Conservation (phyloP, 2,888 invertebrate genomes). For the Mycalesis mineus region DNA sequence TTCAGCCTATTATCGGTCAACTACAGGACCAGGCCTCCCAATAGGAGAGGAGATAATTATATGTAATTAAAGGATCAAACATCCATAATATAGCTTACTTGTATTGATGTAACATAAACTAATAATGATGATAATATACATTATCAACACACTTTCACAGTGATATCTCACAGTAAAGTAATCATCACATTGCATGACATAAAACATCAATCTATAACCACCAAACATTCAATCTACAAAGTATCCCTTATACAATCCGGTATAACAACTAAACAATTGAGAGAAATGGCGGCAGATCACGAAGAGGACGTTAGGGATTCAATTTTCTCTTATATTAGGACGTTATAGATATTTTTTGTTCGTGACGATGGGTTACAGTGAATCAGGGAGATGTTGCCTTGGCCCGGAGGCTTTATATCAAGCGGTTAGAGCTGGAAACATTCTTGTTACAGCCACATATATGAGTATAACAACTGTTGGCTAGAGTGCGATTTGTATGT, state of each 20-base stretch:
- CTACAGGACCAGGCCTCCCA: too few species aligned
- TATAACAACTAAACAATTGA: neutral
- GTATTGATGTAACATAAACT: too few species aligned
- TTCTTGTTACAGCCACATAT: neutral
- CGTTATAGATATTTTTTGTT: neutral
- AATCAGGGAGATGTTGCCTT: neutral
- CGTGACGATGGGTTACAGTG: neutral
- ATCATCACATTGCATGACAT: too few species aligned
- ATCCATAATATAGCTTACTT: too few species aligned
- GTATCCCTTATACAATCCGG: neutral
- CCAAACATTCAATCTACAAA: neutral
- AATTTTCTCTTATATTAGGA: constrained; percentile 1
- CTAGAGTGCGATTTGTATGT: too few species aligned
- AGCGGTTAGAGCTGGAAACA: neutral
- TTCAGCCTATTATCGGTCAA: too few species aligned
- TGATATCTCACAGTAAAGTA: too few species aligned
- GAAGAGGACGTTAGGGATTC: neutral
- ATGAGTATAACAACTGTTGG: too few species aligned
- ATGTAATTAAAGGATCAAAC: too few species aligned
- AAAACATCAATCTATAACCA: too few species aligned
- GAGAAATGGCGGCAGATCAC: constrained; percentile 1
- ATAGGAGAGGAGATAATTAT: too few species aligned
- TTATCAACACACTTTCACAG: neutral
- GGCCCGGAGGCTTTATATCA: neutral
- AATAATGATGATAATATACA: too few species aligned